A percentile compares a stretch with the other conserved stretches of the same genome.
Evolutionary conservation across 2,113 vertebrate species (phyloP).

Genomic region (Macroglossus sobrinus): DNA sequence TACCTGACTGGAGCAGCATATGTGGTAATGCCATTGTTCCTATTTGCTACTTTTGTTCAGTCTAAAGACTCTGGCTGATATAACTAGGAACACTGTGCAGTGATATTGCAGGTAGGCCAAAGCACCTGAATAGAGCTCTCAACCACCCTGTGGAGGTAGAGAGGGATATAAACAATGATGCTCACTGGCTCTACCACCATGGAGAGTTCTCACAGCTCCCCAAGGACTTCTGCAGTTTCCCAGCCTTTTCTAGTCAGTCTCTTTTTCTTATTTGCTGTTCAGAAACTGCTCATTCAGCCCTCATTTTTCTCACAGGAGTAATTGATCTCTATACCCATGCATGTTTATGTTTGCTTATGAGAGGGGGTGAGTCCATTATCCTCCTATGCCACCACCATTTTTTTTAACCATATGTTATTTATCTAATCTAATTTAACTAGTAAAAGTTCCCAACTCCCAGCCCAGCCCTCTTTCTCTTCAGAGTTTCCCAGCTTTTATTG

Average conservation of each 20-base stretch:
- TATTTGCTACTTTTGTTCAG: background rate
- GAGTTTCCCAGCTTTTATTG: background rate
- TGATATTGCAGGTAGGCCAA: background rate
- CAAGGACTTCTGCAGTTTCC: background rate
- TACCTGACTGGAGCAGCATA: background rate
- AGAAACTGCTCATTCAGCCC: background rate
- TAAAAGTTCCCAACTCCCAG: background rate
- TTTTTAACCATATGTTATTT: background rate
- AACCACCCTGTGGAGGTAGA: background rate
- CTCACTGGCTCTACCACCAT: background rate
- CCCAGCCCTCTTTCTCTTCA: background rate
- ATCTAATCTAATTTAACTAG: slow-evolving; percentile 7
- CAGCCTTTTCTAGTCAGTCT: background rate
- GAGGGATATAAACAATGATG: background rate
- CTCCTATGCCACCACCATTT: background rate
- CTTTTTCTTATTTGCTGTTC: background rate
- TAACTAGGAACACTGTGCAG: background rate
- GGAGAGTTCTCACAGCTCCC: background rate
- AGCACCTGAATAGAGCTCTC: background rate
- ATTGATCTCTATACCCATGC: background rate
- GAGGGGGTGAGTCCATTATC: background rate
- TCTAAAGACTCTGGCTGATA: background rate
- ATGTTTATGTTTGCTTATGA: background rate
- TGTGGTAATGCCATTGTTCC: background rate
- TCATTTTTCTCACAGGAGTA: background rate